phyloP scores from a whole-genome alignment of 2,113 vertebrate species.

The Hippocampus mohnikei region DNA sequence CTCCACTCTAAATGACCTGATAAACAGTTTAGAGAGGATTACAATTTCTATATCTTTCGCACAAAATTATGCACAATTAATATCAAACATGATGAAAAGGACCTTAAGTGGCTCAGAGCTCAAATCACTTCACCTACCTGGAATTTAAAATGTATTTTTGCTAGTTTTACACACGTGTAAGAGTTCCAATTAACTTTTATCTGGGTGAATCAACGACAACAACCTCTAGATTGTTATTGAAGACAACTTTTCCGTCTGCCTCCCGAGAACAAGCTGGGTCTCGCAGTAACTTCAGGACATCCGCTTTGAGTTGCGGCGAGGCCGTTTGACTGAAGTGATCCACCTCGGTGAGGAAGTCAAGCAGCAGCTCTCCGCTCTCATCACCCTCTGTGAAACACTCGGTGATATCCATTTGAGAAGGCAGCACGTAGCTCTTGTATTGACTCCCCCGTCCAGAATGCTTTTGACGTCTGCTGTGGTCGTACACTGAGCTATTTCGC shows the following conservation, averaged over 20 bases:
- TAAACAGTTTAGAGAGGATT: constrained; percentile 1
- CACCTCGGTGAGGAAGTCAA: constrained; percentile 89
- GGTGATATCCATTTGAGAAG: constrained; percentile 84
- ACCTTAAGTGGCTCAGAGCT: background rate
- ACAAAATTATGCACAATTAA: background rate
- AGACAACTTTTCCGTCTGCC: constrained; percentile 78
- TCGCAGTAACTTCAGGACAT: constrained; percentile 76
- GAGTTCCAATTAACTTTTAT: background rate
- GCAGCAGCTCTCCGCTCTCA: constrained; percentile 80
- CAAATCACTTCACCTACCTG: background rate
- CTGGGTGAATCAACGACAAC: constrained; percentile 70
- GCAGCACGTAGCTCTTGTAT: constrained; percentile 73
- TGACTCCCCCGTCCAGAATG: constrained; percentile 76
- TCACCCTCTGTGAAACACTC: constrained; percentile 84
- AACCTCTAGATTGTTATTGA: constrained; percentile 80
- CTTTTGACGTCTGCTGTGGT: constrained; percentile 73
- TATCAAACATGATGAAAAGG: background rate
- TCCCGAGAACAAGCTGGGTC: constrained; percentile 77
- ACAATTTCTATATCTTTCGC: background rate
- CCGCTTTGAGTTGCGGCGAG: constrained; percentile 75
- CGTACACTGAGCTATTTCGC: constrained; percentile 72
- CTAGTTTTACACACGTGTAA: background rate
- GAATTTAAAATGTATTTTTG: background rate
- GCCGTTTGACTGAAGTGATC: constrained; percentile 78
- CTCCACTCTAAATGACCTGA: background rate